A percentile compares a stretch with the other conserved stretches of the same genome.
These are phyloP conservation scores for Caenorhabditis imperialis DNA, from an alignment of 2,888 invertebrate genomes.

Conservation along the genomic window DNA sequence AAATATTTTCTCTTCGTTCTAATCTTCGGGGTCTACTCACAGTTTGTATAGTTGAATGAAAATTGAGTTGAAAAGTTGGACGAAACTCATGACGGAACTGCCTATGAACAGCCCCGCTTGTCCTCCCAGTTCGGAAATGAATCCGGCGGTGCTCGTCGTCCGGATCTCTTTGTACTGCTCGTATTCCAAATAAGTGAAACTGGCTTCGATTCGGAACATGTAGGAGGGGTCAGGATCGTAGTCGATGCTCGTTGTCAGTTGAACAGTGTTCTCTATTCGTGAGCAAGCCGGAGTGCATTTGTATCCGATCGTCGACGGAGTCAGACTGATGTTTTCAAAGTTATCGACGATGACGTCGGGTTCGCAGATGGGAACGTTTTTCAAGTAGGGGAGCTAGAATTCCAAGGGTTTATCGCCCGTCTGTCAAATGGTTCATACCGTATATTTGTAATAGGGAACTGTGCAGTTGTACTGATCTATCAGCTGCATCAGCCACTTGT, in stretches of 20 bases:
- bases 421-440: too few relatives aligned
- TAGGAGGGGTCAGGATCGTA: slow-evolving; percentile 52
- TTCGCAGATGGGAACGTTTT: slow-evolving; percentile 54
- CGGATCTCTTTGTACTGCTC: slow-evolving; percentile 61
- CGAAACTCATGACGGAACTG: slow-evolving; percentile 58
- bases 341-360: slow-evolving; percentile 45
- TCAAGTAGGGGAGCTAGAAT: slow-evolving; percentile 27
- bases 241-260: slow-evolving; percentile 54
- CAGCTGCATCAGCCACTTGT: slow-evolving; percentile 58
- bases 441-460: slow-evolving; percentile 58
- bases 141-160: slow-evolving; percentile 58
- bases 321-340: slow-evolving; percentile 53
- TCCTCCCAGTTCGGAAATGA: slow-evolving; percentile 65
- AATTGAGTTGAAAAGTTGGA: slow-evolving; percentile 53
- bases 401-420: not conserved
- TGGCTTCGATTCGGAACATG: slow-evolving; percentile 55
- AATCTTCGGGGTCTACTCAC: slow-evolving; percentile 10
- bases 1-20: not conserved
- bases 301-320: slow-evolving; percentile 48
- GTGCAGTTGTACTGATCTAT: slow-evolving; percentile 58
- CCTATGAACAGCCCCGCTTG: slow-evolving; percentile 64
- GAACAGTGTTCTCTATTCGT: slow-evolving; percentile 52
- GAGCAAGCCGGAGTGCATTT: slow-evolving; percentile 59
- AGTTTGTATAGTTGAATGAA: slow-evolving; percentile 42
- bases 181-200: slow-evolving; percentile 63